Evolutionary conservation across 2,113 vertebrate genomes (phyloP), one percentile per base, ranked within the genome.

Genomic region (Actenoides lindsayi): DNA sequence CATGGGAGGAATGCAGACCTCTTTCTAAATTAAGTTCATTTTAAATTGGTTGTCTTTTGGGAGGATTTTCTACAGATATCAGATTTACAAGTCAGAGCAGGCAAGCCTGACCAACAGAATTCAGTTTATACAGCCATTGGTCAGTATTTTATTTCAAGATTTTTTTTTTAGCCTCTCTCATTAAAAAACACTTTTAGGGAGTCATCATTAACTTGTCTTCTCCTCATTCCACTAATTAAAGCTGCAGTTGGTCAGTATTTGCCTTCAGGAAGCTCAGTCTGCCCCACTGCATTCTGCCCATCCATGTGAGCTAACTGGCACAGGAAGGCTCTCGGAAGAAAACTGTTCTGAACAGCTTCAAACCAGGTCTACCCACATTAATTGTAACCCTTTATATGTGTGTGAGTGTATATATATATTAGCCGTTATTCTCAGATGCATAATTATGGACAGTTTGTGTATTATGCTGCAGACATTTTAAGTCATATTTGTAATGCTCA

Each of bases 191-290:
- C 69, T 92, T 90, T 18, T 23, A 53, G 64, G 42, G 68, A 90
- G 57, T 84, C 50, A 13, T 68, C 71, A 67, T 88, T 87, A 68
- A 71, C 74, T 75, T 94, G 10, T 16, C 4, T 87, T 89, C 77
- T 95, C 33, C 74, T n/a, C 4, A 1, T 71, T 73, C 51, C 28
- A 11, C 81, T 89, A 76, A 73, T 94, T 83, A 85, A 85, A 93
- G 80, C 84, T 76, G 50, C 56, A 73, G 70, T 87, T 85, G 70
- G 78, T 95, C 93, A 96, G 46, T 93, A 93, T 91, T 96, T 91
- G 89, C 92, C 65, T 83, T 91, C 20, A 92, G 92, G 75, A 90
- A 87, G 48, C 73, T 93, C 44, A 33, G 57, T 82, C 54, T 90
- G 79, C 53, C 59, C 63, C 41, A 13, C 48, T 83, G 41, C 57